Percentiles rank a stretch among this genome's conserved stretches.
phyloP scores from a whole-genome alignment of 2,113 vertebrate species.

The Cynoglossus semilaevis region DNA sequence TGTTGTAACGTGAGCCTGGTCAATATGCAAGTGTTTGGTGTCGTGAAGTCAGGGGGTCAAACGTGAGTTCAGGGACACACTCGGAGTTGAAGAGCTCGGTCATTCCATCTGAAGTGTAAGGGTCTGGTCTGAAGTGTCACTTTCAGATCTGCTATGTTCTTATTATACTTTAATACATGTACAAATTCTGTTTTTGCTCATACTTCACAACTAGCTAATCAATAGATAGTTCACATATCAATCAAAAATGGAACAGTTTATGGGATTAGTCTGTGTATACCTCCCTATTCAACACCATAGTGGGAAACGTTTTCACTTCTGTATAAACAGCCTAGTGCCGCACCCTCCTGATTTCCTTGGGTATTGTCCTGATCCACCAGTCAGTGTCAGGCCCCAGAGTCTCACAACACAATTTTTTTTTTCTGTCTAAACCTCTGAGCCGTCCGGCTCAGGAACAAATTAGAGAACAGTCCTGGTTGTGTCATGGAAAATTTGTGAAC shows the following conservation, averaged over 20 bases:
- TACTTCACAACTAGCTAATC: no score
- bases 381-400: conserved; percentile 26
- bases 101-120: conserved; percentile 24
- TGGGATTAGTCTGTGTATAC: no score
- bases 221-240: no score
- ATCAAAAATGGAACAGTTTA: no score
- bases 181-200: no score
- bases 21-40: conserved; percentile 9
- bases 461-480: conserved; percentile 37
- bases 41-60: conserved; percentile 24
- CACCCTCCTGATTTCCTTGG: conserved; percentile 52
- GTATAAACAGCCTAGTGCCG: conserved; percentile 41
- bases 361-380: conserved; percentile 43
- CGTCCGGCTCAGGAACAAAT: conserved; percentile 29
- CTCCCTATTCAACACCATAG: no score
- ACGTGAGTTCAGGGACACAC: conserved; percentile 28
- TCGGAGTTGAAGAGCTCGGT: conserved; percentile 9
- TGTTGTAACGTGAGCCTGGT: neutral
- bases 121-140: conserved; percentile 27
- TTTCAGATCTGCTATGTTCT: neutral
- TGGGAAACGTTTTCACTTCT: neutral
- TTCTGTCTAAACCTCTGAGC: conserved; percentile 41
- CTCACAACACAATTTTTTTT: conserved; percentile 30
- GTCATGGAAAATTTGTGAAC: conserved; percentile 64
- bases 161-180: no score